Base-by-base conservation (phyloP, 2,888 invertebrate genomes). In the Conchocele bisecta region DNA sequence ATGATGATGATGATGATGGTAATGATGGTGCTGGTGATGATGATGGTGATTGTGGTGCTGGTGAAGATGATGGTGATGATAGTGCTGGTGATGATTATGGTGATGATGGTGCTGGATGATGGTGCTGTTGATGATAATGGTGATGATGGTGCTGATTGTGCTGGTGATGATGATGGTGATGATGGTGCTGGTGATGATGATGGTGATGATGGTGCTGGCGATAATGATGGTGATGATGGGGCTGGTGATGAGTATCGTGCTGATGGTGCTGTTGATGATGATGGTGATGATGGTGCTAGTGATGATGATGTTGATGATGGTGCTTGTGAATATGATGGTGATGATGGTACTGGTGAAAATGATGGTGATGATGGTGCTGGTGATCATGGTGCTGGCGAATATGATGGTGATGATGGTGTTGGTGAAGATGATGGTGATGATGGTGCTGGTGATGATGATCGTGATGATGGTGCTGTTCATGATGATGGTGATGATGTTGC, bases 241-340 rank as follows among this genome's bases (percentile, higher is more conserved):
- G 51, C 9, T 26, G 28, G 28, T 26, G 28, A 26, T 51, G 28
- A 13, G 20, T 9, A 24, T 51, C 26, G 11, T 51, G 51, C 20
- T 24, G 51, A 51, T 51, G 51, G 20, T 26, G 46, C n/a, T 17
- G 17, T n/a, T 44, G 51, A 51, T 51, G 51, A 51, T 51, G 51
- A 51, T 51, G 51, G 51, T 51, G 17, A 9, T 51, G 28, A 13
- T 51, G 51, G 17, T 51, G 51, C 13, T 24, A 29, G 17, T 26
- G 28, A 17, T 26, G 51, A 17, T 26, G 28, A 13, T 51, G 28
- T 26, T 51, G 51, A 51, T 51, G 28, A 51, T 51, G 51, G 9
- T 51, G 28, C 51, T 26, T 13, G n/a, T n/a, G n/a, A n/a, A n/a
- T n/a, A n/a, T n/a, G n/a, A n/a, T n/a, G n/a, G n/a, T n/a, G n/a